Conservation (phyloP, 2,888 invertebrate genomes). For the Tetragonula carbonaria region DNA sequence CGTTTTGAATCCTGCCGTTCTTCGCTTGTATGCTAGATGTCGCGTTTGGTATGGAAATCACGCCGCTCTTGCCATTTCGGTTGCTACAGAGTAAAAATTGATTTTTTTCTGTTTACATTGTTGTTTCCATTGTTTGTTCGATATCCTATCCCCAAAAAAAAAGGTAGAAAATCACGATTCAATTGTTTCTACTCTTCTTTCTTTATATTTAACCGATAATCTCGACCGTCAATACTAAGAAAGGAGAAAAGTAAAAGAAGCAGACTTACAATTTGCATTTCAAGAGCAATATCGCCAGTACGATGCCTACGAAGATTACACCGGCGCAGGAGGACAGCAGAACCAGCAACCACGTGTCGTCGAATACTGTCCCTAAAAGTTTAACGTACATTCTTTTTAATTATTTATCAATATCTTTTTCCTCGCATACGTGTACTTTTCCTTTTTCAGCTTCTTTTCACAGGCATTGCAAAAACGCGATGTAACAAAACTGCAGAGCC, state of each 20-base stretch:
- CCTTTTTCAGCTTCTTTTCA: background rate
- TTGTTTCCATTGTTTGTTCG: background rate
- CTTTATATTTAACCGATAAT: background rate
- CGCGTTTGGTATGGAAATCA: constrained; percentile 80
- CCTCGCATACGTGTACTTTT: background rate
- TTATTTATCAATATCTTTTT: background rate
- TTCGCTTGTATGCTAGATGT: constrained; percentile 80
- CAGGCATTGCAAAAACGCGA: background rate
- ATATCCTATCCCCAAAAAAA: background rate
- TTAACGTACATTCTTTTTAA: background rate
- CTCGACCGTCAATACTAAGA: background rate
- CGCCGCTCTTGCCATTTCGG: constrained; percentile 79
- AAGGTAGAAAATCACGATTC: background rate
- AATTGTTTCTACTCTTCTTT: background rate
- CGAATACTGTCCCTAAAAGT: constrained; percentile 85
- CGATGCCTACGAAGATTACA: constrained; percentile 91
- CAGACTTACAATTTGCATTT: constrained; percentile 93
- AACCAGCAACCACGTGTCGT: constrained; percentile 93
- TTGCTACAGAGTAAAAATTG: constrained; percentile 69
- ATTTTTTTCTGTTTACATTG: background rate
- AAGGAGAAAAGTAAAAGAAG: background rate
- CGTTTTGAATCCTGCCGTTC: constrained; percentile 83
- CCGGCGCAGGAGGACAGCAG: constrained; percentile 92
- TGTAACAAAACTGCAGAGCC: background rate
- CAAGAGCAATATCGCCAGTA: constrained; percentile 91